phyloP scores from a whole-genome alignment of 2,888 invertebrate species.

The Catonia carolina region DNA sequence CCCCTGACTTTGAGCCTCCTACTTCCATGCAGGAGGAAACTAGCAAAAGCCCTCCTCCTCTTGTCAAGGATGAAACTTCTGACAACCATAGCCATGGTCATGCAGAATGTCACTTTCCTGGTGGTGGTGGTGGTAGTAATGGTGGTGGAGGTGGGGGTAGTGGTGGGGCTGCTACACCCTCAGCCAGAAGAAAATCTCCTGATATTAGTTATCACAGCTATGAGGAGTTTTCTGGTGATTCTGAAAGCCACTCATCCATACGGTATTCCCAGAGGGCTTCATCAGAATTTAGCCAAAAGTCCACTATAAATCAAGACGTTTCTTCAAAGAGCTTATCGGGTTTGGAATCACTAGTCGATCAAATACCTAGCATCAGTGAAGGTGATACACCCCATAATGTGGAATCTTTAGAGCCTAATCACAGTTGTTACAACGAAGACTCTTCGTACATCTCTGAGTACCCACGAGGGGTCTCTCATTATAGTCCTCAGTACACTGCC shows the following conservation, averaged over 20 bases:
- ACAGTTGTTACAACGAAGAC: conserved; percentile 36
- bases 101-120: conserved; percentile 48
- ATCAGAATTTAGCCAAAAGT: conserved; percentile 26
- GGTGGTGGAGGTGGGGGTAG: no score
- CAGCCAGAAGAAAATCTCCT: conserved; percentile 34
- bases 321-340: conserved; percentile 82
- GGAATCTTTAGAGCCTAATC: conserved; percentile 33
- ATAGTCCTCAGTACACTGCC: conserved; percentile 36
- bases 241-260: conserved; percentile 34
- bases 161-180: conserved; percentile 39
- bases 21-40: conserved; percentile 48
- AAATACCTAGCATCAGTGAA: conserved; percentile 82
- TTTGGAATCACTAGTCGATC: conserved; percentile 81
- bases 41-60: conserved; percentile 34
- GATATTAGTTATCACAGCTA: conserved; percentile 36
- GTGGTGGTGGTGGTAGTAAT: no score
- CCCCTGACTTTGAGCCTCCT: conserved; percentile 69
- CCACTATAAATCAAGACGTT: conserved; percentile 54
- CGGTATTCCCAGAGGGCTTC: conserved; percentile 33
- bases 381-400: conserved; percentile 46
- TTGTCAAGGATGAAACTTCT: conserved; percentile 37
- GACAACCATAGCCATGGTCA: conserved; percentile 34
- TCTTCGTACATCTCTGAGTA: conserved; percentile 36
- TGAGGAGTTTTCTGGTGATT: conserved; percentile 37
- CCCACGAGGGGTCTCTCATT: conserved; percentile 35